Conservation (phyloP, 2,888 invertebrate species). For the Amaurobius ferox region DNA sequence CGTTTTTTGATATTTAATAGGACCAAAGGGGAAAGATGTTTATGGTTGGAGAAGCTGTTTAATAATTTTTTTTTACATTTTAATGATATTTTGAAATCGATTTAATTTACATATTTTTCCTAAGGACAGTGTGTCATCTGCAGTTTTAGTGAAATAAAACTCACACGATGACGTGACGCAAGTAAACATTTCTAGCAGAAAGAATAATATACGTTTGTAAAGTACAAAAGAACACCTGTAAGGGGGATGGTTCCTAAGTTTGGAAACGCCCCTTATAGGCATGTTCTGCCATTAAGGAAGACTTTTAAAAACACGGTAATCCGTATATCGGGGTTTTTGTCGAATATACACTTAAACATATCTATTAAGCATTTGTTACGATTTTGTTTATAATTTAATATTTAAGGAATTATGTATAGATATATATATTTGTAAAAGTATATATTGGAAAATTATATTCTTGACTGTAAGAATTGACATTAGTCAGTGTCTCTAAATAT, state of each 20-base stretch:
- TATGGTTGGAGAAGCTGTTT: constrained; percentile 6
- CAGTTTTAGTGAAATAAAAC: constrained; percentile 1
- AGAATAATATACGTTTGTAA: too few relatives aligned
- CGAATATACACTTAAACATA: too few relatives aligned
- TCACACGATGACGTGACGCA: not conserved
- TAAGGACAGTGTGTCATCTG: not conserved
- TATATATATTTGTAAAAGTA: not conserved
- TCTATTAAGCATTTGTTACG: not conserved
- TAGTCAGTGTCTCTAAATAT: not conserved
- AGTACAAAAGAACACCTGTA: too few relatives aligned
- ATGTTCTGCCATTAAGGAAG: too few relatives aligned
- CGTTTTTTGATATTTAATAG: not conserved
- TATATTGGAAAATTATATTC: not conserved
- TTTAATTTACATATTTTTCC: not conserved
- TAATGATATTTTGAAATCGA: not conserved
- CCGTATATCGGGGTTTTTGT: too few relatives aligned
- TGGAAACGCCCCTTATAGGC: too few relatives aligned
- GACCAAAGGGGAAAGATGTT: not conserved
- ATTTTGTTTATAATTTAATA: not conserved
- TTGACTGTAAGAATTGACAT: not conserved
- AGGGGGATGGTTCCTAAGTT: too few relatives aligned
- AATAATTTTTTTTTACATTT: constrained; percentile 5
- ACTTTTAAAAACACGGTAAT: too few relatives aligned
- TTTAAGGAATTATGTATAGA: not conserved
- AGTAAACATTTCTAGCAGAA: not conserved